These are phyloP conservation scores for Trogon surrucura DNA, from an alignment of 2,113 vertebrate genomes.

Conservation along the genomic window DNA sequence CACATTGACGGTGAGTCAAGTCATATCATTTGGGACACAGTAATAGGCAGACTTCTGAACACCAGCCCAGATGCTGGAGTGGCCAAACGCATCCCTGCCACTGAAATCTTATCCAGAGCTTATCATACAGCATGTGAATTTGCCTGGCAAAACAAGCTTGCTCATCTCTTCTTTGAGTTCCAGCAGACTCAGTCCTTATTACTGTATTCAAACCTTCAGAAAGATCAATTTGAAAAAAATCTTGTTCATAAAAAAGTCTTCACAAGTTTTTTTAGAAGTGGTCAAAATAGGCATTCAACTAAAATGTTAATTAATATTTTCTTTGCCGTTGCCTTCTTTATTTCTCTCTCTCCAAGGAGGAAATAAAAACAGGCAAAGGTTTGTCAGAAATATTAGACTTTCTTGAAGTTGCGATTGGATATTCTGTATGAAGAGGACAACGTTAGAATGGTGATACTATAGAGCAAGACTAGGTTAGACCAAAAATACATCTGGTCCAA, in stretches of 20 bases:
- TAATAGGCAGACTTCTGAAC: not conserved
- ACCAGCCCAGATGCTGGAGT: not conserved
- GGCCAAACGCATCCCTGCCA: not conserved
- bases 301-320: not conserved
- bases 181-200: not conserved
- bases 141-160: not conserved
- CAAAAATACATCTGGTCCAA: not conserved
- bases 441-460: not conserved
- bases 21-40: not conserved
- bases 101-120: not conserved
- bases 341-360: not conserved
- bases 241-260: not conserved
- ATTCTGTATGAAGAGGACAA: not conserved
- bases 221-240: not conserved
- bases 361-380: not conserved
- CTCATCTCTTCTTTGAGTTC: not conserved
- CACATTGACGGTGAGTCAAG: not conserved
- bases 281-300: not conserved
- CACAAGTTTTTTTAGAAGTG: not conserved
- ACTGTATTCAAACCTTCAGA: not conserved
- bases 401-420: not conserved
- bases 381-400: not conserved
- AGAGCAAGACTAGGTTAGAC: not conserved
- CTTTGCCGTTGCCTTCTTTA: not conserved
- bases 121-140: rapidly evolving